Percentiles rank a stretch among this genome's conserved stretches.
These are phyloP conservation scores for Koerneria pararmatus DNA, from an alignment of 2,888 invertebrate species.

Conservation along the genomic window DNA sequence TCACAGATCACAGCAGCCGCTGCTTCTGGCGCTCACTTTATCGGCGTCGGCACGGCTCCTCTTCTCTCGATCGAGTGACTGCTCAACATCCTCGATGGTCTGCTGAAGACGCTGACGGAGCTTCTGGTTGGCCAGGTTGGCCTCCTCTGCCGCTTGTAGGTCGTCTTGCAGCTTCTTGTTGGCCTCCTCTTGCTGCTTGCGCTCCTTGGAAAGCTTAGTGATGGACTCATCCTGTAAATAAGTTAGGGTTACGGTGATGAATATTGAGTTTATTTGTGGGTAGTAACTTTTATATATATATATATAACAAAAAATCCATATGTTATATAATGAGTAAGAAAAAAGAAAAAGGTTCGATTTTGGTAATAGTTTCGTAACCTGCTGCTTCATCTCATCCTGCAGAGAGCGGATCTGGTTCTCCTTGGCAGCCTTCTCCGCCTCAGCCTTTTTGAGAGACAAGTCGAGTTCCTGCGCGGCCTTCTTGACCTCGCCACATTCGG, in stretches of 20 bases:
- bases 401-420: constrained; percentile 56
- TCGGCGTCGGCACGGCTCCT: constrained; percentile 57
- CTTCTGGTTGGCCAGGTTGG: constrained; percentile 52
- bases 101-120: constrained; percentile 59
- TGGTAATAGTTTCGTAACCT: too few relatives aligned
- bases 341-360: too few relatives aligned
- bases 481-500: constrained; percentile 44
- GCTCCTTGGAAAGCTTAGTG: constrained; percentile 48
- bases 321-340: too few relatives aligned
- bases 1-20: too few relatives aligned
- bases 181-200: constrained; percentile 22
- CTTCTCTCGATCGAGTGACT: constrained; percentile 59
- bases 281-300: too few relatives aligned
- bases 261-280: too few relatives aligned
- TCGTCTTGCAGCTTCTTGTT: constrained; percentile 54
- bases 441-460: constrained; percentile 42
- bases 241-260: too few relatives aligned
- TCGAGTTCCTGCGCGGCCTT: constrained; percentile 54
- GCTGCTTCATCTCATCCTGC: constrained; percentile 88
- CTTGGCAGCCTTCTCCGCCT: constrained; percentile 57
- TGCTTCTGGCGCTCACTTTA: constrained; percentile 33
- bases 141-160: constrained; percentile 81
- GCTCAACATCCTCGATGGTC: constrained; percentile 51
- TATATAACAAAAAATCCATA: too few relatives aligned
- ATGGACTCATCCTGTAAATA: constrained; percentile 81